Evolutionary conservation across 2,113 vertebrate genomes (phyloP).

Genomic region (Vulpes vulpes): DNA sequence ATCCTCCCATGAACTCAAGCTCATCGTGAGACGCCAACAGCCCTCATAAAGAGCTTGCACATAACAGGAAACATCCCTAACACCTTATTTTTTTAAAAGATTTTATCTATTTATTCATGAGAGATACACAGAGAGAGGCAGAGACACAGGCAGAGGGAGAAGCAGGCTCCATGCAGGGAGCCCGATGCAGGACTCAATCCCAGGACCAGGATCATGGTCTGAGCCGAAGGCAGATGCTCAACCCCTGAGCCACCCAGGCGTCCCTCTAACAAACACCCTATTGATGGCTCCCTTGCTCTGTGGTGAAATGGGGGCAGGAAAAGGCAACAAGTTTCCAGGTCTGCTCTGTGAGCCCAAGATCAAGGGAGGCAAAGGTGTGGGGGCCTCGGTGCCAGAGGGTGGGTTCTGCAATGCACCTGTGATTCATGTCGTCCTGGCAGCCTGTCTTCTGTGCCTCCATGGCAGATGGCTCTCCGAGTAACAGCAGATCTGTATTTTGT

Average conservation of each 20-base stretch:
- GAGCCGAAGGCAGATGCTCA: too few species aligned
- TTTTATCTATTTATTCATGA: too few species aligned
- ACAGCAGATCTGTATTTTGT: slow-evolving; percentile 82
- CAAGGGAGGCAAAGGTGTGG: background rate
- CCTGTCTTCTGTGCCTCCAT: slow-evolving; percentile 49
- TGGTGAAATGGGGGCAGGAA: slow-evolving; percentile 61
- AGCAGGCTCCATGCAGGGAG: too few species aligned
- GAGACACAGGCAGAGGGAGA: too few species aligned
- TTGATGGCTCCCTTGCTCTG: slow-evolving; percentile 40
- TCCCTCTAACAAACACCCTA: background rate
- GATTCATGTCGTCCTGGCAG: slow-evolving; percentile 59
- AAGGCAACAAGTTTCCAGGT: background rate
- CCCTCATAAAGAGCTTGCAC: slow-evolving; percentile 50
- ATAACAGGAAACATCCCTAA: slow-evolving; percentile 55
- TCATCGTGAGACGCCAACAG: background rate
- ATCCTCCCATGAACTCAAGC: slow-evolving; percentile 6
- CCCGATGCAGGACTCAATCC: too few species aligned
- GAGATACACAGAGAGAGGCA: too few species aligned
- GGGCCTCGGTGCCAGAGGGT: rapidly evolving
- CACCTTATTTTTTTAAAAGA: background rate
- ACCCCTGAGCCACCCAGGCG: too few species aligned
- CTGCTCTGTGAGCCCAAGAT: background rate
- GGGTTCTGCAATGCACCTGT: slow-evolving; percentile 51
- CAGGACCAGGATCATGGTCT: too few species aligned
- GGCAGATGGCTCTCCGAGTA: slow-evolving; percentile 76